Evolutionary conservation across 2,797 vertebrate species (phyloP), one percentile per base, ranked within the genome.

Genomic region (Brachyalestes nurse): DNA sequence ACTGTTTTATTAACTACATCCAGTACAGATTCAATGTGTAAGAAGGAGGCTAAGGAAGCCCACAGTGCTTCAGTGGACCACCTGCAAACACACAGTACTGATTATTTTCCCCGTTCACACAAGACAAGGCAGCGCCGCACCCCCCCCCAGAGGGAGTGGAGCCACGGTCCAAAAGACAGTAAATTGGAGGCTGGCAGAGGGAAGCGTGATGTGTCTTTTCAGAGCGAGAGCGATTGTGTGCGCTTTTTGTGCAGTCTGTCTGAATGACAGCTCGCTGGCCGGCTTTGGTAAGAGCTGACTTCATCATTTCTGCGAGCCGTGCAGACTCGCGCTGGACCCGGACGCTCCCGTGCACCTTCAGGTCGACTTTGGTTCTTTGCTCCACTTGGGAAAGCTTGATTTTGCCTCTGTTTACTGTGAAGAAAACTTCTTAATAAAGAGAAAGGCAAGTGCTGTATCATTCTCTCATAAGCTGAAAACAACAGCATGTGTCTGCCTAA

Each of bases 131-230:
- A 38, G 34, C 8, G 34, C 34, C 16, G 16, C 42, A 12, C 40
- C 13, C n/a, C 40, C 13, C n/a, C 9, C n/a, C 45, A 14, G 42
- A 25, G 12, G n/a, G 42, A 70, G 42, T 12, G 16, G 13, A 70
- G 66, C 66, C 49, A 14, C 66, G 12, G 42, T 70, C 61, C 61
- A 64, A 6, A 64, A 25, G 61, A 38, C 14, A 64, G 28, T 64
- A 64, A 64, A 34, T 64, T 64, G 61, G 28, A 64, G 61, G 61
- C 61, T 64, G 61, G 65, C 34, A 45, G 62, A 28, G 51, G 51
- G 34, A 69, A 45, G 21, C 28, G 38, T 69, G 53, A 60, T 67
- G 75, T 77, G 61, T 6, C 61, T 61, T 64, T 77, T 69, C 65
- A 77, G 53, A 49, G 14, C 2, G 28, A 64, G 61, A 34, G 61